A percentile compares a stretch with the other conserved stretches of the same genome.
phyloP scores from a whole-genome alignment of 2,113 vertebrate species.

The Ctenodactylus gundi region DNA sequence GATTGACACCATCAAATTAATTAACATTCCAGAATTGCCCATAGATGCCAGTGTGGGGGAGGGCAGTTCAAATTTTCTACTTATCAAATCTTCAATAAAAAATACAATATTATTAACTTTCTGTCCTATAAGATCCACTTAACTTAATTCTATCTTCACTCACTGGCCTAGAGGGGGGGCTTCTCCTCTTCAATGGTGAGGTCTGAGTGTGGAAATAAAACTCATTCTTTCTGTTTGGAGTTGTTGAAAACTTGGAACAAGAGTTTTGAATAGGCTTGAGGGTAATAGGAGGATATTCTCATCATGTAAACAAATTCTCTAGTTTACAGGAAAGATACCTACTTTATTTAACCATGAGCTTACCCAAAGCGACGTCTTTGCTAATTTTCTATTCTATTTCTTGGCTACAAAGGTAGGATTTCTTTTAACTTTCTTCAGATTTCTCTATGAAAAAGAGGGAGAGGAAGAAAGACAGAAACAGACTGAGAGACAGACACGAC shows the following conservation, averaged over 20 bases:
- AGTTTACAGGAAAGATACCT: not conserved
- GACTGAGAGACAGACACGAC: not conserved
- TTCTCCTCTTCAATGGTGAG: not conserved
- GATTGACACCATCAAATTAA: not conserved
- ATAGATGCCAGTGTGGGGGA: not conserved
- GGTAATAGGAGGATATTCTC: not conserved
- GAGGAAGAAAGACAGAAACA: not conserved
- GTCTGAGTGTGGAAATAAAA: not conserved
- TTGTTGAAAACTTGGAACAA: not conserved
- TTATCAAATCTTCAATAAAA: not conserved
- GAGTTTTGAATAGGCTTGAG: not conserved
- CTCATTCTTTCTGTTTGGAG: not conserved
- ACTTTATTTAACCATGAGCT: not conserved
- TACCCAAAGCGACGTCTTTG: not conserved
- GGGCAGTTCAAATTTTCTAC: not conserved
- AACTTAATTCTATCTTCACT: not conserved
- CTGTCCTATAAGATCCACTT: not conserved
- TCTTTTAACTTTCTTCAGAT: not conserved
- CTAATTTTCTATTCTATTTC: not conserved
- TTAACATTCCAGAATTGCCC: not conserved
- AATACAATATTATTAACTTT: not conserved
- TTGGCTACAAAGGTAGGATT: not conserved
- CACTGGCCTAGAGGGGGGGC: not conserved
- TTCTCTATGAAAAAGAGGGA: not conserved
- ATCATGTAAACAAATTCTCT: not conserved